Percentiles rank a stretch among this genome's conserved stretches.
phyloP scores from a whole-genome alignment of 2,113 vertebrate species.

The Microtus montanus region DNA sequence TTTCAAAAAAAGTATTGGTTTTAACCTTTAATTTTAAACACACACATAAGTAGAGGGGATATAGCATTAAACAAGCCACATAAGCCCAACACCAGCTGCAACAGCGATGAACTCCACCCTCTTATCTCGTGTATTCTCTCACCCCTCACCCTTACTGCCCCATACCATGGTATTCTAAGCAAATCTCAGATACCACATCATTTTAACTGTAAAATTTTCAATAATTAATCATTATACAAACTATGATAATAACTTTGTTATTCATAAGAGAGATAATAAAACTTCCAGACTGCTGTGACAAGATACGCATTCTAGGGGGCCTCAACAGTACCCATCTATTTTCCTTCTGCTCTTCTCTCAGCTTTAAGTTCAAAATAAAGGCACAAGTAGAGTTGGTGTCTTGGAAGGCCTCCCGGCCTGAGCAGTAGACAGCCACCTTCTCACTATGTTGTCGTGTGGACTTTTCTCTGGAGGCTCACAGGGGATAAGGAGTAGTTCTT shows the following conservation, averaged over 20 bases:
- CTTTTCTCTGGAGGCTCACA: background rate
- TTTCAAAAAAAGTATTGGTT: background rate
- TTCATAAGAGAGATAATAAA: background rate
- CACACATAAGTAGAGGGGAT: background rate
- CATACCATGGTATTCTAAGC: background rate
- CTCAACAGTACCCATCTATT: background rate
- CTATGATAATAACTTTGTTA: background rate
- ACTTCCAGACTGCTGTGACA: background rate
- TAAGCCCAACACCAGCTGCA: background rate
- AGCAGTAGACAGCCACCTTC: background rate
- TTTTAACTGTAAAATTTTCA: slow-evolving; percentile 13
- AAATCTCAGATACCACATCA: background rate
- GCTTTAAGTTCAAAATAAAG: background rate
- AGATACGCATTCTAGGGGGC: background rate
- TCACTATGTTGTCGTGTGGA: background rate
- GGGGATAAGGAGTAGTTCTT: too few species aligned
- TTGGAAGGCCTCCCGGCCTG: background rate
- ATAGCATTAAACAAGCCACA: background rate
- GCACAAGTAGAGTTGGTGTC: background rate
- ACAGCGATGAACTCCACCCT: background rate
- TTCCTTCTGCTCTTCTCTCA: background rate
- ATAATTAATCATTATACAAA: background rate
- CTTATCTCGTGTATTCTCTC: background rate
- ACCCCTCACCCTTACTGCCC: background rate
- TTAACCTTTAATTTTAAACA: background rate